These are phyloP conservation scores for Hyposoter dolosus DNA, from an alignment of 2,888 invertebrate genomes.

Conservation along the genomic window DNA sequence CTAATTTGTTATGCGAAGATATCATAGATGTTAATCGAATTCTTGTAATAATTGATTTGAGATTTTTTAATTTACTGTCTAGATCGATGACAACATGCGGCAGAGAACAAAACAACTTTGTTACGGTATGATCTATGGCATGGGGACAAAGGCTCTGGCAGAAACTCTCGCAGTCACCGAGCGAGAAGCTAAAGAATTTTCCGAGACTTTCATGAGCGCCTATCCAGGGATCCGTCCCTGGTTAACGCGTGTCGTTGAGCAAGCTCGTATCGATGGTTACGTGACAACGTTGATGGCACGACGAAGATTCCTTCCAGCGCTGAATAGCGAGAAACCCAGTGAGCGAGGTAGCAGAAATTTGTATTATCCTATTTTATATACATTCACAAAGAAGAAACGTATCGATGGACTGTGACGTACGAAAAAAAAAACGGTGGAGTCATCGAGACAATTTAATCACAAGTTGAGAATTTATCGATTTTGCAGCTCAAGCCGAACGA, in stretches of 20 bases:
- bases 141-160: constrained; percentile 93
- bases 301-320: constrained; percentile 91
- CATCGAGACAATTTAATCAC: background rate
- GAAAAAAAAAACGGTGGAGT: background rate
- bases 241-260: constrained; percentile 86
- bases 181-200: constrained; percentile 92
- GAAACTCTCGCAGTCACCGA: constrained; percentile 92
- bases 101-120: constrained; percentile 96
- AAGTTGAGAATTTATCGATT: constrained; percentile 10
- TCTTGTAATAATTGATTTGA: constrained; percentile 30
- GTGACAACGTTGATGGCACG: constrained; percentile 94
- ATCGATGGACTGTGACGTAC: background rate
- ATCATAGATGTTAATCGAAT: background rate
- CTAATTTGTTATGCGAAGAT: background rate
- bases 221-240: constrained; percentile 91
- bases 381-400: too few species aligned
- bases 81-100: constrained; percentile 91
- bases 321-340: constrained; percentile 87
- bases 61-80: constrained; percentile 38
- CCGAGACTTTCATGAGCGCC: constrained; percentile 92
- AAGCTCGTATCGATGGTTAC: constrained; percentile 90
- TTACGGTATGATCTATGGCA: constrained; percentile 99
- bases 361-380: background rate
- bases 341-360: constrained; percentile 87
- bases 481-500: constrained; percentile 93